A percentile compares a stretch with the other conserved stretches of the same genome.
These are phyloP conservation scores for Drosophila buzzatii DNA, from an alignment of 2,888 invertebrate genomes.

Conservation along the genomic window DNA sequence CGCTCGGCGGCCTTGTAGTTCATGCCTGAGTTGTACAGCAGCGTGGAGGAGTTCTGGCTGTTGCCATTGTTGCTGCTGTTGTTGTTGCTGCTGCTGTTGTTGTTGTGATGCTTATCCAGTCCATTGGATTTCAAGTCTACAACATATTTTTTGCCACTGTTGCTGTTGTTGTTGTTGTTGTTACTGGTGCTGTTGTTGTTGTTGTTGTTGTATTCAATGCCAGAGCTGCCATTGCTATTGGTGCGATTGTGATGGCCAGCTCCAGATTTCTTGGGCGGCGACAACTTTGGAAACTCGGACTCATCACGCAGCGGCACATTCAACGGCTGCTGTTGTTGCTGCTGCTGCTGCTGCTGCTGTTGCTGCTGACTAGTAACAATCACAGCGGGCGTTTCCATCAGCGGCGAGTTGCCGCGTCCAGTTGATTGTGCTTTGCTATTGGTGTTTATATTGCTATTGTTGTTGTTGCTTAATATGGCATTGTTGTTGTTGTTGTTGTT, in stretches of 20 bases:
- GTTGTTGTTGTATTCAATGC: constrained; percentile 71
- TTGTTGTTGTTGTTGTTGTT: constrained; percentile 40
- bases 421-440: constrained; percentile 80
- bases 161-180: constrained; percentile 47
- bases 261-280: constrained; percentile 84
- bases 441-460: constrained; percentile 59
- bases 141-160: constrained; percentile 60
- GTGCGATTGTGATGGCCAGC: constrained; percentile 66
- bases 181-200: constrained; percentile 53
- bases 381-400: constrained; percentile 83
- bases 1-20: constrained; percentile 77
- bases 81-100: constrained; percentile 36
- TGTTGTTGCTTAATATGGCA: constrained; percentile 36
- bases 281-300: constrained; percentile 85
- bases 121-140: constrained; percentile 70
- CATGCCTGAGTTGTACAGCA: constrained; percentile 82
- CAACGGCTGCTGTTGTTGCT: constrained; percentile 69
- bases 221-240: constrained; percentile 71
- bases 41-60: constrained; percentile 44
- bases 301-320: constrained; percentile 83
- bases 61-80: constrained; percentile 38
- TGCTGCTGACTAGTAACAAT: constrained; percentile 84
- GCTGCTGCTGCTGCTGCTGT: constrained; percentile 63
- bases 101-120: constrained; percentile 62
- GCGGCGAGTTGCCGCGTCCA: constrained; percentile 80